These are phyloP conservation scores for Anthopleura xanthogrammica DNA, from an alignment of 92 coral and sea anemone genomes.

Conservation along the genomic window DNA sequence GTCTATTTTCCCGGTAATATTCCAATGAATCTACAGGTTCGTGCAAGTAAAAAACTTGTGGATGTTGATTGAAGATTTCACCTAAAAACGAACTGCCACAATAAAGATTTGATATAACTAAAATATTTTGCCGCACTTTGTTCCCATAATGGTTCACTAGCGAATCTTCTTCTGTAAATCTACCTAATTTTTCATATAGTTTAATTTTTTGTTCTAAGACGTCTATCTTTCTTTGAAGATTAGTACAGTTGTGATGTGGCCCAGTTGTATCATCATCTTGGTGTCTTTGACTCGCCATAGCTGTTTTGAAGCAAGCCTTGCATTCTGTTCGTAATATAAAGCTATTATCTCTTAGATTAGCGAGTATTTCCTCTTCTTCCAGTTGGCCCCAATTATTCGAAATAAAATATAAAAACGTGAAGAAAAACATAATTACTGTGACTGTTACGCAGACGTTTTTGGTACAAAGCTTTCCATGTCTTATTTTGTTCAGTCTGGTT, in stretches of 20 bases:
- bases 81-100: constrained; percentile 90
- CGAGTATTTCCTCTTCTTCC: background rate
- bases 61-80: constrained; percentile 87
- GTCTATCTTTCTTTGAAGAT: constrained; percentile 34
- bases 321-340: background rate
- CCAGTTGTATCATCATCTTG: background rate
- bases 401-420: background rate
- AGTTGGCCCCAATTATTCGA: background rate
- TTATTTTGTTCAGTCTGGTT: background rate
- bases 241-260: constrained; percentile 30
- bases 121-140: constrained; percentile 77
- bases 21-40: constrained; percentile 79
- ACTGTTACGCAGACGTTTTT: background rate
- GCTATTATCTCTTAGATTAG: background rate
- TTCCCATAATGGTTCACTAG: constrained; percentile 77
- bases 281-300: background rate
- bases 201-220: constrained; percentile 46
- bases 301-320: constrained; percentile 7
- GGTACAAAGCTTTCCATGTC: background rate
- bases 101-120: constrained; percentile 66
- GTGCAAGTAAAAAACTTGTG: constrained; percentile 71
- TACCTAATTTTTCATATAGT: constrained; percentile 66
- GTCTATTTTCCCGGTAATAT: constrained; percentile 82
- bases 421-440: background rate
- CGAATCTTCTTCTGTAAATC: constrained; percentile 78